phyloP scores from a whole-genome alignment of 2,113 vertebrate genomes.

The Corydoras sp. region DNA sequence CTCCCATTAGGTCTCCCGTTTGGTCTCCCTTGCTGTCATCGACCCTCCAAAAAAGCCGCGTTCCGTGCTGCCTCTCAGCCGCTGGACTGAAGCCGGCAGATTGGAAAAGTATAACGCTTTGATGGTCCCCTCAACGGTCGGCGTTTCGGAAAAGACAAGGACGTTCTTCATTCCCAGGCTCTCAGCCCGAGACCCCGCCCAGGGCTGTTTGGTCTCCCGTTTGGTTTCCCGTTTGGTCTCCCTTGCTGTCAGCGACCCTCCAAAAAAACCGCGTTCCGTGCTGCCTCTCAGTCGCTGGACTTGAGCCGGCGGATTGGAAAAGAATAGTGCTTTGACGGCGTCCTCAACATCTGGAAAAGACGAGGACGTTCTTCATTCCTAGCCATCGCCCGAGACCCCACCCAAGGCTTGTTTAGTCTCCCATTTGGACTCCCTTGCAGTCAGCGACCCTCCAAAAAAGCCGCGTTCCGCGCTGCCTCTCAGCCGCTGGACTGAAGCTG shows the following conservation, averaged over 20 bases:
- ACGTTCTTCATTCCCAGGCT: too few relatives aligned
- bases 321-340: constrained; percentile 45
- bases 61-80: constrained; percentile 19
- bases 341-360: background rate
- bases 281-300: constrained; percentile 34
- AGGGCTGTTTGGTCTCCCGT: too few relatives aligned
- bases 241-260: constrained; percentile 31
- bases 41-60: constrained; percentile 24
- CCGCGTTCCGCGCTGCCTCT: too few relatives aligned
- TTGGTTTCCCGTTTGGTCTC: constrained; percentile 37
- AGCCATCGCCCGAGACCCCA: too few relatives aligned
- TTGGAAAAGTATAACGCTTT: constrained; percentile 50
- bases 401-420: too few relatives aligned
- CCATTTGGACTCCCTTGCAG: constrained; percentile 1
- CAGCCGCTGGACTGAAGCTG: too few relatives aligned
- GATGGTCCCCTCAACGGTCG: constrained; percentile 14
- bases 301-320: constrained; percentile 54
- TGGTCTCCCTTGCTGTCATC: constrained; percentile 40
- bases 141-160: too few relatives aligned
- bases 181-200: too few relatives aligned
- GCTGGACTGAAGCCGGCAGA: constrained; percentile 50
- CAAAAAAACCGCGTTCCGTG: constrained; percentile 13
- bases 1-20: too few relatives aligned
- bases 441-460: too few relatives aligned
- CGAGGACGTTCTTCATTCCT: too few relatives aligned